Conservation (phyloP, 1,140 invertebrate species). For the Scaptomyza graminum region DNA sequence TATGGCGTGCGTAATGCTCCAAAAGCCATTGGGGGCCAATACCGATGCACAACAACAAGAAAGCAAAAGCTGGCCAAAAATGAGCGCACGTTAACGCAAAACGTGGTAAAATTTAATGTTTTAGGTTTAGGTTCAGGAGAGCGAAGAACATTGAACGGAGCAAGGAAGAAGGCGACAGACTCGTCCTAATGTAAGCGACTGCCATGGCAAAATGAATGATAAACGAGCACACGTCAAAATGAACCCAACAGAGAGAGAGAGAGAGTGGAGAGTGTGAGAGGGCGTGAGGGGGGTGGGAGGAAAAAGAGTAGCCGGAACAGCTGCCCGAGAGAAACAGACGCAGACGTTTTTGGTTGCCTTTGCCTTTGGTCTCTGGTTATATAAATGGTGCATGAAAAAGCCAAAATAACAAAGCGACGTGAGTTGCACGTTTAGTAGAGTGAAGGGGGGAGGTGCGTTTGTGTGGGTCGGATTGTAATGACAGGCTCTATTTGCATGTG, state of each 20-base stretch:
- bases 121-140: conserved; percentile 49
- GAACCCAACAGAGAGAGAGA: conserved; percentile 38
- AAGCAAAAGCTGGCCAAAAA: conserved; percentile 44
- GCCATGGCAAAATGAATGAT: conserved; percentile 81
- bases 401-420: conserved; percentile 79
- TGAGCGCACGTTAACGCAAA: conserved; percentile 74
- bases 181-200: conserved; percentile 71
- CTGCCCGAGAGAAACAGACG: conserved; percentile 43
- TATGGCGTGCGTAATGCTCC: conserved; percentile 79
- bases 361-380: conserved; percentile 52
- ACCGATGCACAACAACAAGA: conserved; percentile 1
- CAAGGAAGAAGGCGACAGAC: conserved; percentile 32
- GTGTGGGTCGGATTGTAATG: conserved; percentile 11
- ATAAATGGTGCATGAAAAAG: conserved; percentile 82
- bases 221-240: conserved; percentile 83
- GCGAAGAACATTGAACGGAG: background rate
- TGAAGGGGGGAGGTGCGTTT: background rate
- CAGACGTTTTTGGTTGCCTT: conserved; percentile 22
- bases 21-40: conserved; percentile 33
- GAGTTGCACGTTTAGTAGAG: conserved; percentile 67
- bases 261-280: background rate
- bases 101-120: conserved; percentile 81
- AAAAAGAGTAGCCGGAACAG: conserved; percentile 48
- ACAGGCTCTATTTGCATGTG: conserved; percentile 7
- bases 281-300: too few species aligned